Evolutionary conservation across 2,113 vertebrate genomes (phyloP).

Genomic region (Chaetura pelagica): DNA sequence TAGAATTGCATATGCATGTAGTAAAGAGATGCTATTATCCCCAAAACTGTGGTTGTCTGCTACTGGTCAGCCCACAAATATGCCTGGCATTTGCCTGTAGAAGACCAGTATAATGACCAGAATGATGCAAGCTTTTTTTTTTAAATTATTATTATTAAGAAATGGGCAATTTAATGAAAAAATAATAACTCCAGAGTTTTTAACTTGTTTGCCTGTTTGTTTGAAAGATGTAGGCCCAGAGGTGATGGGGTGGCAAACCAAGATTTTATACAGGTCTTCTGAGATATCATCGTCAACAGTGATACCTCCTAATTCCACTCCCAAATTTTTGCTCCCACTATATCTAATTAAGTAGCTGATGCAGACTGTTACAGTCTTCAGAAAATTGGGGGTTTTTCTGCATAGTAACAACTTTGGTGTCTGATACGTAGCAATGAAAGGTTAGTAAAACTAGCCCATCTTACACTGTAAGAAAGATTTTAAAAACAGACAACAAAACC

Average conservation of each 20-base stretch:
- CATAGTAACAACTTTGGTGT: neutral
- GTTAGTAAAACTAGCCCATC: neutral
- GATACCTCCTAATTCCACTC: neutral
- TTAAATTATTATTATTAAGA: neutral
- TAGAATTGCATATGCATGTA: neutral
- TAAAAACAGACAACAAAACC: neutral
- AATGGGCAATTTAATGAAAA: neutral
- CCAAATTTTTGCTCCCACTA: neutral
- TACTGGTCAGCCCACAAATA: neutral
- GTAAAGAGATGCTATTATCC: rapidly evolving
- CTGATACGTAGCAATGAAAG: neutral
- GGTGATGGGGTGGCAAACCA: neutral
- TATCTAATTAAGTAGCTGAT: neutral
- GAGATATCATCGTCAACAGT: neutral
- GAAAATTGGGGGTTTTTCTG: neutral
- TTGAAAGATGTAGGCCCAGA: neutral
- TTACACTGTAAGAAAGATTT: neutral
- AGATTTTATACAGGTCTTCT: neutral
- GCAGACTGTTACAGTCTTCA: neutral
- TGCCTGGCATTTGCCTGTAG: neutral
- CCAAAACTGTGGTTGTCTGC: neutral
- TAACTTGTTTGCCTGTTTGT: neutral
- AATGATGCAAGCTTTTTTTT: neutral
- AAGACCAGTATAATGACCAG: neutral
- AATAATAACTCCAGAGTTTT: neutral